These are phyloP conservation scores for Hipposideros armiger DNA, from an alignment of 2,113 vertebrate species.

Conservation along the genomic window DNA sequence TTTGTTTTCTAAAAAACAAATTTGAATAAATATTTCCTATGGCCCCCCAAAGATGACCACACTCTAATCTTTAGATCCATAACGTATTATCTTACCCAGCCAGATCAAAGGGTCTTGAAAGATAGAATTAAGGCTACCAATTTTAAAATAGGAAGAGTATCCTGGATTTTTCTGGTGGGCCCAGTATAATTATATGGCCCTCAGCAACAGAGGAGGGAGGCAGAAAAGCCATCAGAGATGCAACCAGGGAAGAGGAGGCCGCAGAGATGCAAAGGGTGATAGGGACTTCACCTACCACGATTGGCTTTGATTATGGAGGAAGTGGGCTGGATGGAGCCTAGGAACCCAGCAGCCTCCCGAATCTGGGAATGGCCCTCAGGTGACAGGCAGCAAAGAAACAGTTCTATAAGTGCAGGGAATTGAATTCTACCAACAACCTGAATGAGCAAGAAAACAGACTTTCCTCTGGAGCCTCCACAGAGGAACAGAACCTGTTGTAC, in stretches of 20 bases:
- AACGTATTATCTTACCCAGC: background rate
- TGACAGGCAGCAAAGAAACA: background rate
- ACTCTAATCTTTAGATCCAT: background rate
- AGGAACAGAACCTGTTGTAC: background rate
- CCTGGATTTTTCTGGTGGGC: background rate
- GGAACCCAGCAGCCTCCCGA: background rate
- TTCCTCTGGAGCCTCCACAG: background rate
- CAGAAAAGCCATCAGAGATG: background rate
- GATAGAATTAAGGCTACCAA: background rate
- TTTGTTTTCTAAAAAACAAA: background rate
- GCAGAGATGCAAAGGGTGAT: background rate
- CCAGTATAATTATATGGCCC: background rate
- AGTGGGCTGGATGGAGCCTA: background rate
- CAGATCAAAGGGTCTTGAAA: background rate
- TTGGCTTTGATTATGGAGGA: background rate
- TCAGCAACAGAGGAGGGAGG: background rate
- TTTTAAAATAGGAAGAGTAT: background rate
- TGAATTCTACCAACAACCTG: background rate
- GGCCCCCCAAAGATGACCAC: fast-evolving
- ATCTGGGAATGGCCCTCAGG: background rate
- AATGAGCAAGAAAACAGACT: background rate
- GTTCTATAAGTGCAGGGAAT: background rate
- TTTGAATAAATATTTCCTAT: background rate
- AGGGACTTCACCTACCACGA: background rate
- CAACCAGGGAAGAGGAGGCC: background rate